phyloP scores from a whole-genome alignment of 1,140 invertebrate genomes.

The Ylistrum balloti region DNA sequence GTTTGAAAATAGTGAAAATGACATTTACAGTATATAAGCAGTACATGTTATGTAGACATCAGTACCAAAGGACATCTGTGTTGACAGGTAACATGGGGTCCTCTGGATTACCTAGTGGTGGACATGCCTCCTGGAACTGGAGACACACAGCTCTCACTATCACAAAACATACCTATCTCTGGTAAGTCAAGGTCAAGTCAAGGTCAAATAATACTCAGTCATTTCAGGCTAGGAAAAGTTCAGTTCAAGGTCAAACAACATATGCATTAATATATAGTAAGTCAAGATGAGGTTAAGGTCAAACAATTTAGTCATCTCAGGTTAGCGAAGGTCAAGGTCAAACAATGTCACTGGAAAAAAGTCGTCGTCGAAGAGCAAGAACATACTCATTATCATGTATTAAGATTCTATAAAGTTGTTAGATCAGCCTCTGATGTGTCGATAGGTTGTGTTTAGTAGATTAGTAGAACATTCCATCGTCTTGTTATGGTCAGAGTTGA shows the following conservation, averaged over 20 bases:
- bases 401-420: too few species aligned
- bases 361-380: too few species aligned
- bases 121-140: constrained; percentile 99
- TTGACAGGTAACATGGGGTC: constrained; percentile 91
- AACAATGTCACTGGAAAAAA: too few species aligned
- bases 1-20: too few species aligned
- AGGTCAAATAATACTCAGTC: constrained; percentile 94
- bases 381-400: too few species aligned
- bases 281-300: not conserved
- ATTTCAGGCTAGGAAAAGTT: constrained; percentile 84
- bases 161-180: constrained; percentile 93
- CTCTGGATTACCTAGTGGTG: constrained; percentile 96
- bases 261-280: not conserved
- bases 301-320: not conserved
- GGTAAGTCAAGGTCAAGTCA: constrained; percentile 86
- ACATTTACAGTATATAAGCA: too few species aligned
- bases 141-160: constrained; percentile 97
- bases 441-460: too few species aligned
- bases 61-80: not conserved
- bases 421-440: too few species aligned
- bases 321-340: constrained; percentile 82
- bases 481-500: too few species aligned
- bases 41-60: too few species aligned
- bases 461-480: too few species aligned
- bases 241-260: not conserved